Evolutionary conservation across 2,888 invertebrate species (phyloP).

Genomic region (Dasypolia templi): DNA sequence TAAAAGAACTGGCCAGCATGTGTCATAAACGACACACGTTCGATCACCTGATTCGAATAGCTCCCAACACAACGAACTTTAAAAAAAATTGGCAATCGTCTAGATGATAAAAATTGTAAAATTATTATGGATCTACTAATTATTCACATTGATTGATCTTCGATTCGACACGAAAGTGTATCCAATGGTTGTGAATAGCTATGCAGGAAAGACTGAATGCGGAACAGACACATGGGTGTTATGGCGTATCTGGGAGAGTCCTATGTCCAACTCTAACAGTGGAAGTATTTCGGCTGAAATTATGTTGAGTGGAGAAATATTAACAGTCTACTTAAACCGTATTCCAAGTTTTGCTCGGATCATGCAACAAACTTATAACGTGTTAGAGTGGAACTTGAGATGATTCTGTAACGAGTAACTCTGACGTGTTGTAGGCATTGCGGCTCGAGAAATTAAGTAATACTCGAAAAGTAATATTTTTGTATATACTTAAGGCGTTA

Average conservation of each 20-base stretch:
- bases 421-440: not conserved
- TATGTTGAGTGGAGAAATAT: not conserved
- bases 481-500: slow-evolving; percentile 20
- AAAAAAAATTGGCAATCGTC: not conserved
- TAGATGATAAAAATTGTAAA: not conserved
- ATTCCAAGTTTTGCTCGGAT: not conserved
- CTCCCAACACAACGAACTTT: not conserved
- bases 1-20: too few species aligned
- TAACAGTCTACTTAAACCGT: not conserved
- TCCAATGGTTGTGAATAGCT: not conserved
- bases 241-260: not conserved
- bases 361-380: not conserved
- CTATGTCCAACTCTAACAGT: not conserved
- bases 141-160: not conserved
- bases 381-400: slow-evolving; percentile 9
- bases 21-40: too few species aligned
- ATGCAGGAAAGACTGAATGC: not conserved
- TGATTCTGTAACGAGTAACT: not conserved
- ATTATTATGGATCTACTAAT: not conserved
- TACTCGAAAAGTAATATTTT: slow-evolving; percentile 21
- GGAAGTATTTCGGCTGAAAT: not conserved
- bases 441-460: slow-evolving; percentile 33
- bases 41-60: not conserved
- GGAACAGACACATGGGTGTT: not conserved
- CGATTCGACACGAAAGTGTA: not conserved